Percentiles rank a stretch among this genome's conserved stretches.
phyloP scores from a whole-genome alignment of 2,888 invertebrate species.

The Myopa tessellatipennis region DNA sequence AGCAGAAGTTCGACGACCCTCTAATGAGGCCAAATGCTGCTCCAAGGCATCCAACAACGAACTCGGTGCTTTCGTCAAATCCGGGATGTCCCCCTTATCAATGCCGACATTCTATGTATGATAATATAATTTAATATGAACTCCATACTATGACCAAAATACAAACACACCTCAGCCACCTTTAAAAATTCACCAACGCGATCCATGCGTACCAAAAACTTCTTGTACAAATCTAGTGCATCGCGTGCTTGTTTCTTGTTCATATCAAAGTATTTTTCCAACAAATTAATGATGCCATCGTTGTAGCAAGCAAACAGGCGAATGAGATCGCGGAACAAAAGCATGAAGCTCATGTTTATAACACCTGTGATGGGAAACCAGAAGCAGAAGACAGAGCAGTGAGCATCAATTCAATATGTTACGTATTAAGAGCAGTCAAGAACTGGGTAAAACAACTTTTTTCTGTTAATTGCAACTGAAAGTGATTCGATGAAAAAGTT shows the following conservation, averaged over 20 bases:
- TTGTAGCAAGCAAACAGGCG: slow-evolving; percentile 99
- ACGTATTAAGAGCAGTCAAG: too few species aligned
- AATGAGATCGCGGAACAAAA: slow-evolving; percentile 98
- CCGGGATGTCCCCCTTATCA: slow-evolving; percentile 98
- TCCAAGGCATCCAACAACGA: slow-evolving; percentile 96
- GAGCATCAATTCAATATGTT: neutral
- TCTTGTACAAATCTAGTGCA: slow-evolving; percentile 97
- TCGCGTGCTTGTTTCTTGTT: slow-evolving; percentile 99
- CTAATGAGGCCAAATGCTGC: slow-evolving; percentile 91
- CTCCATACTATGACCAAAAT: neutral
- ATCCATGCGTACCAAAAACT: slow-evolving; percentile 98
- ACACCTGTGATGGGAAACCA: slow-evolving; percentile 72
- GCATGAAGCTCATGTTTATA: slow-evolving; percentile 99
- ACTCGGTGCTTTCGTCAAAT: slow-evolving; percentile 97
- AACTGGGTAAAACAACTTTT: too few species aligned
- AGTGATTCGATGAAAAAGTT: too few species aligned
- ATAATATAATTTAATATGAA: neutral
- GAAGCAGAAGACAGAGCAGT: slow-evolving; percentile 11
- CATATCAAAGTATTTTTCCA: slow-evolving; percentile 99
- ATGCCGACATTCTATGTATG: slow-evolving; percentile 88
- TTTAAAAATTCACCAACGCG: slow-evolving; percentile 97
- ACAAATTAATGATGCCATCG: slow-evolving; percentile 97
- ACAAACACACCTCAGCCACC: slow-evolving; percentile 74
- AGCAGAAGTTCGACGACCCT: slow-evolving; percentile 90
- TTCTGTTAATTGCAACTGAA: too few species aligned